Percentiles rank a stretch among this genome's conserved stretches.
These are phyloP conservation scores for Nomada fucata DNA, from an alignment of 2,888 invertebrate species.

Conservation along the genomic window DNA sequence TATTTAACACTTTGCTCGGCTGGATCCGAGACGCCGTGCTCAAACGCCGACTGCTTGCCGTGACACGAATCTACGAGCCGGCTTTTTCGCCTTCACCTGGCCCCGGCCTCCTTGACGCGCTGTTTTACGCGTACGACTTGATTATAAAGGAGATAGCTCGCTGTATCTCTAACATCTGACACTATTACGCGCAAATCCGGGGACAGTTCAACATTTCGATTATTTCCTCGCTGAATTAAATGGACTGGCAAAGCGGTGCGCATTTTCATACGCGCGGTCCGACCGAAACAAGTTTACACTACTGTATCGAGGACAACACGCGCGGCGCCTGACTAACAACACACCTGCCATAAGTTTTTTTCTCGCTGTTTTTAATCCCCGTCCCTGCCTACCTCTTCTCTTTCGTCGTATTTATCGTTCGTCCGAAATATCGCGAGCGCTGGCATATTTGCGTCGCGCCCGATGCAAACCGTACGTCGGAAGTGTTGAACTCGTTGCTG, in stretches of 20 bases:
- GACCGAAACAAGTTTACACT: slow-evolving; percentile 4
- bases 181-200: no score
- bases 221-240: no score
- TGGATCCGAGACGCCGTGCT: slow-evolving; percentile 13
- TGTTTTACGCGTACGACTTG: background rate
- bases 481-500: background rate
- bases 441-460: slow-evolving; percentile 28
- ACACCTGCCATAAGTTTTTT: background rate
- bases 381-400: background rate
- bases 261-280: background rate
- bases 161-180: no score
- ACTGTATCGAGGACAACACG: slow-evolving; percentile 4
- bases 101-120: no score
- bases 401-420: background rate
- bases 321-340: background rate
- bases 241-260: background rate
- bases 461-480: background rate
- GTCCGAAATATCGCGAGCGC: slow-evolving; percentile 6
- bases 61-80: slow-evolving; percentile 7
- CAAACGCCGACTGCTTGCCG: slow-evolving; percentile 17
- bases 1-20: slow-evolving; percentile 64
- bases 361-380: background rate
- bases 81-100: no score
- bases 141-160: no score
- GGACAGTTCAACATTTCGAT: no score